A percentile compares a stretch with the other conserved stretches of the same genome.
These are phyloP conservation scores for Hirtodrosophila duncani DNA, from an alignment of 2,888 invertebrate species.

Conservation along the genomic window DNA sequence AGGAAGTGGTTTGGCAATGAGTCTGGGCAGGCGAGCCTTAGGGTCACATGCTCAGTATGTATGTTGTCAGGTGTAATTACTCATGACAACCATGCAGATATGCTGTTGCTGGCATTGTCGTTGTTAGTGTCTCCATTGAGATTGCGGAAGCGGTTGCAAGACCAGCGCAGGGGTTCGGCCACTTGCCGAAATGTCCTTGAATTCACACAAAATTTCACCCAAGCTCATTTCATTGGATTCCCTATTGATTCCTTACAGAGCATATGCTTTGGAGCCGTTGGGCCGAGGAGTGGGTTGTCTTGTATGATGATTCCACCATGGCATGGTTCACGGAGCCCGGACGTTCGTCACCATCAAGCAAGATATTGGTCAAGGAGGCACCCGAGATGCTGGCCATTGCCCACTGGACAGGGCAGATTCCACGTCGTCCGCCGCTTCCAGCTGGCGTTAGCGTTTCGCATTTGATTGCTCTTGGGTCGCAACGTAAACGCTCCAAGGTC, in stretches of 20 bases:
- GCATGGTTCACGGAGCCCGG: constrained; percentile 87
- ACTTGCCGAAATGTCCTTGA: no score
- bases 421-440: constrained; percentile 85
- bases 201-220: background rate
- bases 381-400: constrained; percentile 90
- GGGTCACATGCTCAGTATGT: no score
- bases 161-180: no score
- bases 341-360: constrained; percentile 77
- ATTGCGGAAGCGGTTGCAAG: no score
- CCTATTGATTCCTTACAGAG: constrained; percentile 80
- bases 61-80: constrained; percentile 35
- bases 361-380: constrained; percentile 85
- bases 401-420: constrained; percentile 88
- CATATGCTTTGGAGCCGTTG: constrained; percentile 88
- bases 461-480: constrained; percentile 87
- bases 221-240: constrained; percentile 1
- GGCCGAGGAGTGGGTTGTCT: constrained; percentile 90
- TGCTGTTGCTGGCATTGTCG: constrained; percentile 14
- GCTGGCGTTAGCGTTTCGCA: constrained; percentile 85
- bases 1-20: no score
- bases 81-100: constrained; percentile 25
- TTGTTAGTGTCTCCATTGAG: no score
- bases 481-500: constrained; percentile 84
- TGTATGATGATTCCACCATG: constrained; percentile 91
- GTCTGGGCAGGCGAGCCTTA: no score